Base-by-base conservation (phyloP, 2,113 vertebrate species). In the Myotis lucifugus region DNA sequence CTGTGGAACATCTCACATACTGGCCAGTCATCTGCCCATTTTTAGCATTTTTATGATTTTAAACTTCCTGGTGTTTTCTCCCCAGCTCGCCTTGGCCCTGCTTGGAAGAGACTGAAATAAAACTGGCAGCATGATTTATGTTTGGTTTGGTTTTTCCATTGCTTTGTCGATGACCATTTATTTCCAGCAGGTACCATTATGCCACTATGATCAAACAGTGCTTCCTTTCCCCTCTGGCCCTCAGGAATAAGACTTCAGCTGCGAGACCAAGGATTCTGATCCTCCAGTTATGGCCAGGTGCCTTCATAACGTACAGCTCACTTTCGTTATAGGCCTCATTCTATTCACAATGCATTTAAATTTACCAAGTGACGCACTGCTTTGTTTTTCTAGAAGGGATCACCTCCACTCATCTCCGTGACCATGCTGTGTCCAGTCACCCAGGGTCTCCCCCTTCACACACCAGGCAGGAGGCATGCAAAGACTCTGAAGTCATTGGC, bases 391-490 rank as follows among this genome's bases (percentile, higher is more conserved):
- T 66, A 69, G 46, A 85, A 69, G 40, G 5, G 0, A 29, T 50
- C 23, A 2, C 2, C 17, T 18, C 13, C 52, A 3, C 2, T 67
- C 50, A 4, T 23, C 42, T 90, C 32, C 37, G 70, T 46, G 14
- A 23, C 2, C 14, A 32, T 0, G 0, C 9, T 11, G 13, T 5
- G 32, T 4, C 46, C 21, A 78, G 64, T 3, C 7, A 15, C 19
- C 19, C 56, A 19, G 25, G 0, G 12, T 64, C 34, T 40, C 34
- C 9, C 19, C 61, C 19, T 56, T 7, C 46, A n/a, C 34, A 23
- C 0, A 37, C 50, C 8, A 1, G n/a, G 59, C 6, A n/a, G 29
- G 21, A 40, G 74, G 3, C 11, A 0, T 2, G 27, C 19, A 21
- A 59, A 32, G 61, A 61, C 17, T 70, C 4, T 81, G 6, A 13